Evolutionary conservation across 2,797 vertebrate species (phyloP).

Genomic region (Pseudopleuronectes americanus): DNA sequence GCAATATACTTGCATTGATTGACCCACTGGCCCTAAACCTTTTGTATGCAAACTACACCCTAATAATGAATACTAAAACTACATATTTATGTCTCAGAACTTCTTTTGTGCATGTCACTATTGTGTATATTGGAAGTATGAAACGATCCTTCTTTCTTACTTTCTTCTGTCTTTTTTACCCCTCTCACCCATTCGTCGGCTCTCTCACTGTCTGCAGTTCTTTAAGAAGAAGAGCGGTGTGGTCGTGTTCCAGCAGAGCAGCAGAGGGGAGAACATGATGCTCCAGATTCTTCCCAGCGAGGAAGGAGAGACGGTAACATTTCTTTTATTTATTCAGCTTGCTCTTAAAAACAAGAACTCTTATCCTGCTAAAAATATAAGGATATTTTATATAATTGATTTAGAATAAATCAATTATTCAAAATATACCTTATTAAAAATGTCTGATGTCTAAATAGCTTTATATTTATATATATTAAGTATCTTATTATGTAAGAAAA

Average conservation of each 20-base stretch:
- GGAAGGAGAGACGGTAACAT: slow-evolving; percentile 83
- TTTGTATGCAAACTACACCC: not conserved
- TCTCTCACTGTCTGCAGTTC: slow-evolving; percentile 79
- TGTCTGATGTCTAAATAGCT: too few relatives aligned
- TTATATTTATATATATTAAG: too few relatives aligned
- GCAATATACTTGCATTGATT: not conserved
- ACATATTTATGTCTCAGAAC: not conserved
- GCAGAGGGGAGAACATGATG: slow-evolving; percentile 96
- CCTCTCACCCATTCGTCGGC: not conserved
- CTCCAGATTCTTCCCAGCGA: slow-evolving; percentile 86
- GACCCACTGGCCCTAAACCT: not conserved
- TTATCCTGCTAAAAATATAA: too few relatives aligned
- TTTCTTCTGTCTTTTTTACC: not conserved
- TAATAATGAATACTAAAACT: not conserved
- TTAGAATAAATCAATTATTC: too few relatives aligned
- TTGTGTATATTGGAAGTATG: not conserved
- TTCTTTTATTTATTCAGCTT: not conserved
- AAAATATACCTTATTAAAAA: too few relatives aligned
- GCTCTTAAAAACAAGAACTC: not conserved
- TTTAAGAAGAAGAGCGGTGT: slow-evolving; percentile 93
- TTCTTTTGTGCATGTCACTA: not conserved
- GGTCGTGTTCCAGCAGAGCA: slow-evolving; percentile 97
- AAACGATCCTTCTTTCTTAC: not conserved
- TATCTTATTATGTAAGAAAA: too few relatives aligned
- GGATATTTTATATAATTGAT: too few relatives aligned